Evolutionary conservation across 2,797 vertebrate species (phyloP), one percentile per base, ranked within the genome.

Genomic region (Prunella strophiata): DNA sequence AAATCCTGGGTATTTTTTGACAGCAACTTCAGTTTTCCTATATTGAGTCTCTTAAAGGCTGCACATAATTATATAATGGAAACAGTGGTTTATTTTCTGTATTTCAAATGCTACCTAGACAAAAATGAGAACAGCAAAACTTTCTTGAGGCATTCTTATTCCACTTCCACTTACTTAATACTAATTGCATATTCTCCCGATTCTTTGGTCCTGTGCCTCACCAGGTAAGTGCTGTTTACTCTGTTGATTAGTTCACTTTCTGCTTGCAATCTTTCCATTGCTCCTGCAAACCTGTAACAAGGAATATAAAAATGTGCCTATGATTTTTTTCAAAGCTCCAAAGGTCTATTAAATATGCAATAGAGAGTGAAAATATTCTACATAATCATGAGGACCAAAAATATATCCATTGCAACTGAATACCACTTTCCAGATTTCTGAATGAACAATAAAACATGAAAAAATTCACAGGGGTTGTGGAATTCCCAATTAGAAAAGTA

Each of bases 131-230:
- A 95, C 30, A 91, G 21, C 27, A 90, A 85, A 92, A 84, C 19
- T 88, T 94, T 95, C 52, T 82, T 52, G 76, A 92, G 72, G 84
- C 84, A 40, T 86, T 67, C 32, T 90, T 88, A 84, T 89, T 89
- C 66, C 73, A 98, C 98, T 98, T 98, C 73, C 79, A 98, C 99
- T 98, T 98, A 99, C 99, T 99, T 99, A 96, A 99, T 99, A 96
- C 99, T 99, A 97, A 99, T 98, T 89, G 99, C 99, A 58, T 99
- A 99, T 96, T 99, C 99, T 36, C 98, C 98, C 73, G 96, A 99
- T 96, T 99, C 99, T 96, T 98, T 98, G 94, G 98, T 99, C 96
- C 99, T 98, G 96, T 99, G 99, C 62, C 99, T 98, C 88, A 99
- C 99, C 97, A 99, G 97, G 96, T 99, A 99, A 73, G 99, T 99